Percentiles rank a stretch among this genome's conserved stretches.
Evolutionary conservation across 1,140 invertebrate species (phyloP).

Genomic region (Meloidogyne exigua): DNA sequence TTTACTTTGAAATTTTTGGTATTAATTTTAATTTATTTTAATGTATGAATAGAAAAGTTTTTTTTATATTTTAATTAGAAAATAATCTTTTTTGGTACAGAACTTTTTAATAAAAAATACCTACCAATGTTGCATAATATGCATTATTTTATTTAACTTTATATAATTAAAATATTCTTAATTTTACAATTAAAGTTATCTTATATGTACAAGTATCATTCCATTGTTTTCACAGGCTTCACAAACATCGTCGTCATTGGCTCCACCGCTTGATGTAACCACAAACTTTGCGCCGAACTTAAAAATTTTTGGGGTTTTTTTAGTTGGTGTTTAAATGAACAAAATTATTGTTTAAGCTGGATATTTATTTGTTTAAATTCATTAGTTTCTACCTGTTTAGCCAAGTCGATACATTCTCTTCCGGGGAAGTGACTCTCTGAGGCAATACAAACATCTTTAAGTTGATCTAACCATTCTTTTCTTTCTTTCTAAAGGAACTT

Average conservation of each 20-base stretch:
- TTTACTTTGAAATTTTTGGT: too few species aligned
- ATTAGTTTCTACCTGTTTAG: slow-evolving; percentile 64
- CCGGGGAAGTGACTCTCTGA: slow-evolving; percentile 99
- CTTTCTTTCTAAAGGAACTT: slow-evolving; percentile 69
- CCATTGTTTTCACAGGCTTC: slow-evolving; percentile 86
- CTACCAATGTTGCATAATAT: too few species aligned
- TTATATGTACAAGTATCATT: slow-evolving; percentile 81
- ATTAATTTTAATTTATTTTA: background rate
- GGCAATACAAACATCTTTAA: slow-evolving; percentile 84
- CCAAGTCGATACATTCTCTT: slow-evolving; percentile 92
- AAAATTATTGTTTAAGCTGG: too few species aligned
- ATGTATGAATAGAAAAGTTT: too few species aligned
- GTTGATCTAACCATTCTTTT: slow-evolving; percentile 75
- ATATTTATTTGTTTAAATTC: too few species aligned
- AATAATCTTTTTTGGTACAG: too few species aligned
- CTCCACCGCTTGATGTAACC: slow-evolving; percentile 86
- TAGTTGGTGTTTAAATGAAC: too few species aligned
- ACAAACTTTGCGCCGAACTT: slow-evolving; percentile 91
- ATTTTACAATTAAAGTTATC: background rate
- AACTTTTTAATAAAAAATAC: too few species aligned
- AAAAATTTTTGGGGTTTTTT: slow-evolving; percentile 39
- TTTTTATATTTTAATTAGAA: too few species aligned
- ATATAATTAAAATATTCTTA: too few species aligned
- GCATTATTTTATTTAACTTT: too few species aligned
- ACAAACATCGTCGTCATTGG: slow-evolving; percentile 85